Percentiles rank a stretch among this genome's conserved stretches.
Conservation (phyloP, 2,888 invertebrate genomes). For the Drosophila pegasa region DNA sequence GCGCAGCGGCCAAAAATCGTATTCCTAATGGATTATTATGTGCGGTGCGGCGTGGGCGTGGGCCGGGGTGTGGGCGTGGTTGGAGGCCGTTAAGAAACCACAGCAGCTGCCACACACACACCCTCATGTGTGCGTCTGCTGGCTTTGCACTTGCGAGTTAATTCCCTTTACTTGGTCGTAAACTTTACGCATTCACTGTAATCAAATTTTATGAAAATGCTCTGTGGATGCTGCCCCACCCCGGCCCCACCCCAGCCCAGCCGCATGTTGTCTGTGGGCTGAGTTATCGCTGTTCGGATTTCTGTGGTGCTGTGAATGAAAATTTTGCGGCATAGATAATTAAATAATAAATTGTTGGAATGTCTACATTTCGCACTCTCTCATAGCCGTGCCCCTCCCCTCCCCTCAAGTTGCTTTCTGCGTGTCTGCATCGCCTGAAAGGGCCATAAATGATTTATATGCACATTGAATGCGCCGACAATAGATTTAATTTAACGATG, state of each 20-base stretch:
- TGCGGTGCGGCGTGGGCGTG: not conserved
- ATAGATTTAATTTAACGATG: conserved; percentile 74
- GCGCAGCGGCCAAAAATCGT: conserved; percentile 17
- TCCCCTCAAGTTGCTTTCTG: conserved; percentile 1
- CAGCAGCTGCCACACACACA: conserved; percentile 25
- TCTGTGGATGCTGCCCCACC: too few relatives aligned
- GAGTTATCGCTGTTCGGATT: conserved; percentile 38
- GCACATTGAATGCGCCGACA: conserved; percentile 73
- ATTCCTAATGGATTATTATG: conserved; percentile 42
- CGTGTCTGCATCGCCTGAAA: conserved; percentile 45
- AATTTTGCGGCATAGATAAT: conserved; percentile 72
- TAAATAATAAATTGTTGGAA: conserved; percentile 75
- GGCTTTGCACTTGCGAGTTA: conserved; percentile 60
- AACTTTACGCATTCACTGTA: conserved; percentile 74
- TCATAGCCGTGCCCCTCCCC: conserved; percentile 6
- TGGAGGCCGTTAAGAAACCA: conserved; percentile 24
- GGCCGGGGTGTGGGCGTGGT: not conserved
- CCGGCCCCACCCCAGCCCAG: too few relatives aligned
- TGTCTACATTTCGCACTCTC: conserved; percentile 61
- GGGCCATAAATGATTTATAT: conserved; percentile 71
- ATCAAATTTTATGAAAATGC: conserved; percentile 73
- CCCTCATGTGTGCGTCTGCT: conserved; percentile 12
- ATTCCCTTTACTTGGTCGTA: conserved; percentile 70
- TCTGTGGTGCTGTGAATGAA: conserved; percentile 56
- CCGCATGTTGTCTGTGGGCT: conserved; percentile 23